Base-by-base conservation (phyloP, 2,888 invertebrate genomes). In the Macrophya alboannulata region DNA sequence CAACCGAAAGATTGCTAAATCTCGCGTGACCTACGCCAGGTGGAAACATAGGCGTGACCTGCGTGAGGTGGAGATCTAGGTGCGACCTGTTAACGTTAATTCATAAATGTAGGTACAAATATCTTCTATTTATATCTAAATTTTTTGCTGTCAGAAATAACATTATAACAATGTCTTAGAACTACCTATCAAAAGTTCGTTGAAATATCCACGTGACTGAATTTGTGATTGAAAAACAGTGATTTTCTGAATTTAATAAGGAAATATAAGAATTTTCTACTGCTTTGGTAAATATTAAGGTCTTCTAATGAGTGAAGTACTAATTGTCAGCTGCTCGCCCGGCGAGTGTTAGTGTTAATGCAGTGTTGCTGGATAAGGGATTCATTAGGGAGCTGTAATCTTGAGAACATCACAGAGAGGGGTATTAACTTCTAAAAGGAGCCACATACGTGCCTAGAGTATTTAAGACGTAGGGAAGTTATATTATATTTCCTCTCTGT, bases 371-470 rank as follows among this genome's bases (percentile, higher is more conserved):
- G 1, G 31, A 68, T 68, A 37, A 68, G 68, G 68, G 37, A 68
- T 68, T 68, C 68, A 68, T 68, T 68, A 68, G 68, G 37, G 68
- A 37, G 37, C 15, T 25, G 17, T 17, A 68, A 37, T 37, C 37
- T 37, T 68, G 6, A 6, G 31, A 37, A 68, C 68, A 37, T 21
- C 25, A 68, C 17, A 37, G 68, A 68, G 17, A 68, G 17, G 68
- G 37, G 68, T 31, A 68, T 68, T 37, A 68, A 37, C 68, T 68
- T 31, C 68, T 37, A 8, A 37, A 48, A 37, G 68, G 37, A 68
- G 68, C 68, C 37, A 68, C 37, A 68, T 68, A 68, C 37, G 68
- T 68, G 68, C 37, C 37, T 17, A 68, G 68, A 68, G 68, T 31
- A 8, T 68, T 68, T 37, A 17, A 37, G 37, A 37, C 31, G 25